phyloP scores from a whole-genome alignment of 2,888 invertebrate species.

The Amphipoea oculea region DNA sequence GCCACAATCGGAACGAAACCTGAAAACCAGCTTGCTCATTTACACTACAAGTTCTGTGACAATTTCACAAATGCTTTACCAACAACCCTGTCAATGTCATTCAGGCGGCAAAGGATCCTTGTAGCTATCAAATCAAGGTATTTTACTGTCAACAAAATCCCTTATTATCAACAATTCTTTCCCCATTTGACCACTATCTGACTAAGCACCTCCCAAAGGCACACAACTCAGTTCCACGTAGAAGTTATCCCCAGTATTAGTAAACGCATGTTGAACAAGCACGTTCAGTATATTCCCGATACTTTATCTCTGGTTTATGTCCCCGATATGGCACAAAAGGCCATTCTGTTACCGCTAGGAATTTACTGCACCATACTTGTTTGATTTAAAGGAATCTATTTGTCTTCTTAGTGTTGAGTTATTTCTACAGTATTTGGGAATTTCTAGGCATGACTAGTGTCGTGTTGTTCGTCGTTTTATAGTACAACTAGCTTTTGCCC shows the following conservation, averaged over 20 bases:
- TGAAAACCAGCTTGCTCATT: not conserved
- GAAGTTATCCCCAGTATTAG: constrained; percentile 9
- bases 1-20: not conserved
- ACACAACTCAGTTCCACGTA: not conserved
- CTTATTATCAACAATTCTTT: not conserved
- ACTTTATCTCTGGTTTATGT: constrained; percentile 25
- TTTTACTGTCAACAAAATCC: not conserved
- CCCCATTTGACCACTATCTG: not conserved
- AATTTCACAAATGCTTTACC: not conserved
- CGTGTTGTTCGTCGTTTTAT: not conserved
- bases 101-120: no score
- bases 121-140: no score
- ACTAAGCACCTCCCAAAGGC: not conserved
- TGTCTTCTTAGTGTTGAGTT: constrained; percentile 27
- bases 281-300: constrained; percentile 10
- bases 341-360: constrained; percentile 48
- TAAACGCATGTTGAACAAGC: constrained; percentile 22
- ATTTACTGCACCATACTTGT: constrained; percentile 26
- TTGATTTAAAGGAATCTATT: constrained; percentile 42
- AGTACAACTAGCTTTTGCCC: not conserved
- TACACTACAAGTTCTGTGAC: not conserved
- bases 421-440: constrained; percentile 2
- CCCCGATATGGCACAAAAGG: constrained; percentile 49
- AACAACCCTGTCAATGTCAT: not conserved
- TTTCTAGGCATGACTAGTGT: not conserved